Evolutionary conservation across 2,888 invertebrate species (phyloP), one percentile per base, ranked within the genome.

Genomic region (Yponomeuta plumbellus): DNA sequence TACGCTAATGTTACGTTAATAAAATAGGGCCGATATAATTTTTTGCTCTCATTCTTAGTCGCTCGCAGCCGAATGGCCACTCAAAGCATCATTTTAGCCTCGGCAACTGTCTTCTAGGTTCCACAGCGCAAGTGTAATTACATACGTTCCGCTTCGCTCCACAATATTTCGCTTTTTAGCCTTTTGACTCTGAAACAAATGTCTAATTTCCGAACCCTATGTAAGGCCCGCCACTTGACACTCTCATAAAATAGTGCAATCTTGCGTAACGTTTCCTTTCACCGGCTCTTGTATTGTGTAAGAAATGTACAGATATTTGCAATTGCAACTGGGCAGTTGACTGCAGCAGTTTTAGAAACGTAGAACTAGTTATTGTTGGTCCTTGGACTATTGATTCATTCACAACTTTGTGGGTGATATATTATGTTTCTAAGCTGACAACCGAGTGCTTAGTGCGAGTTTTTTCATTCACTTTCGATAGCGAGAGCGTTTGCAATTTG

Each of bases 221-320:
- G 44, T 17, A 34, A 61, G 61, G 39, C 26, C 61, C 17, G 61
- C 61, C 61, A 61, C 62, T 62, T 62, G 62, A 62, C 62, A 62
- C 62, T 62, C 26, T 39, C 10, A 23, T 26, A 39, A 61, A 62
- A 62, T 62, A 39, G 62, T 62, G 62, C 62, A 62, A 34, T 20
- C 23, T 62, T 62, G 62, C 62, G 39, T 20, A 62, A 62, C 26
- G 20, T 34, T 62, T 17, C 62, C 62, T 62, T 62, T 62, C 62
- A 62, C 62, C 39, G 39, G 39, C 20, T 17, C 10, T 62, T 62
- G 62, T 39, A 34, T 34, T 26, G 26, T 11, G 39, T 20, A 62
- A 20, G 62, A 62, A 59, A 23, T 59, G 8, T 22, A 52, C 44
- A 52, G 23, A 59, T 11, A 59, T 59, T 62, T 39, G 40, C 62